Conservation (phyloP, 2,113 vertebrate genomes). For the Merops nubicus region DNA sequence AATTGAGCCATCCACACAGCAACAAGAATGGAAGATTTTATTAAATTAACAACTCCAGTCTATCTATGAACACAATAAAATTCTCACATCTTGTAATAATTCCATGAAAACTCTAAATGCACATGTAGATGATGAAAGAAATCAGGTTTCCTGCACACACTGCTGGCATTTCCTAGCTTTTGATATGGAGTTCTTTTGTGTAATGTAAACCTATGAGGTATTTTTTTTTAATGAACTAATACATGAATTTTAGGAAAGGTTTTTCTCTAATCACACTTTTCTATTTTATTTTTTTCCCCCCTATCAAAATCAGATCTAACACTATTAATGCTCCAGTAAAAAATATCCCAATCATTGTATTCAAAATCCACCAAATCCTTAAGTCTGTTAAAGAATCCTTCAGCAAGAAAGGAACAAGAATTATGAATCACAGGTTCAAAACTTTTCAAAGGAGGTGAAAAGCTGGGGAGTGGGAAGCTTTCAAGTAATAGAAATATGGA, state of each 20-base stretch:
- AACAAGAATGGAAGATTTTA: background rate
- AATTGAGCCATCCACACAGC: background rate
- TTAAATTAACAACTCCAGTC: background rate
- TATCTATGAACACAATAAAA: background rate
- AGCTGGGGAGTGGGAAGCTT: accelerated
- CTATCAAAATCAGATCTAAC: background rate
- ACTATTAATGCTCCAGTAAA: background rate
- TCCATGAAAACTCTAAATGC: background rate
- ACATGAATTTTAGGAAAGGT: background rate
- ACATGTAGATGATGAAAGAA: background rate
- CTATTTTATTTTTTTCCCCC: background rate
- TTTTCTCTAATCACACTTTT: background rate
- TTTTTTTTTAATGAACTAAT: background rate
- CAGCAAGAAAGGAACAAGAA: background rate
- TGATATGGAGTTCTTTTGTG: background rate
- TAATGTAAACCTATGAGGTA: accelerated
- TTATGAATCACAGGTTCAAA: background rate
- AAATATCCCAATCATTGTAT: background rate
- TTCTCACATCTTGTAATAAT: background rate
- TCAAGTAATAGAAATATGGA: background rate
- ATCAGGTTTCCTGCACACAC: background rate
- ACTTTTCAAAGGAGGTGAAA: background rate
- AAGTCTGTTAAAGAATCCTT: background rate
- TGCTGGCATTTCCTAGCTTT: background rate
- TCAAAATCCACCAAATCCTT: background rate